Percentiles rank a stretch among this genome's conserved stretches.
Evolutionary conservation across 2,888 invertebrate genomes (phyloP).

Genomic region (Idaea straminata): DNA sequence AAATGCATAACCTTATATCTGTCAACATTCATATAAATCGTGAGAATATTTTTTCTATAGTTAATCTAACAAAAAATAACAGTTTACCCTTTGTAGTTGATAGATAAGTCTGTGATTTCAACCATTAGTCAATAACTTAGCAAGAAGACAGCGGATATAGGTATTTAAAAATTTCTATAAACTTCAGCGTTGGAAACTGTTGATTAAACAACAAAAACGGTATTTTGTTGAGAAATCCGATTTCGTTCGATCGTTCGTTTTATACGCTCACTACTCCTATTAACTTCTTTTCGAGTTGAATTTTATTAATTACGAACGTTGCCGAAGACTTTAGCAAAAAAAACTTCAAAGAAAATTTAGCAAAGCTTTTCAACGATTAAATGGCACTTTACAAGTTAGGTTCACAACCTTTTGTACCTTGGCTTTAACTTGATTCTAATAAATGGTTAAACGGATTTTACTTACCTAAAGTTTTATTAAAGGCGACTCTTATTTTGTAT

Average conservation of each 20-base stretch:
- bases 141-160: neutral
- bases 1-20: too few relatives aligned
- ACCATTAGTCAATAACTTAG: too few relatives aligned
- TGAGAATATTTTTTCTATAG: too few relatives aligned
- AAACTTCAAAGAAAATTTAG: slow-evolving; percentile 2
- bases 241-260: neutral
- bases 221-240: neutral
- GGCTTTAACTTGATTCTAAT: neutral
- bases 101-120: too few relatives aligned
- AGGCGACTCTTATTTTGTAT: neutral
- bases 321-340: slow-evolving; percentile 6
- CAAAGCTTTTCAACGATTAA: too few relatives aligned
- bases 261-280: neutral
- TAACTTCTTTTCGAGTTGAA: neutral
- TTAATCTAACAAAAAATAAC: too few relatives aligned
- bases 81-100: too few relatives aligned
- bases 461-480: neutral
- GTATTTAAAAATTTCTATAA: neutral
- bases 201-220: neutral
- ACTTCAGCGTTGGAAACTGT: neutral
- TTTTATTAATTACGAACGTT: neutral
- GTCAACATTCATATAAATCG: too few relatives aligned
- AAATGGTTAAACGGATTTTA: neutral
- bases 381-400: too few relatives aligned
- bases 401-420: too few relatives aligned